Evolutionary conservation across 2,888 invertebrate species (phyloP).

Genomic region (Phragmatobia fuliginosa): DNA sequence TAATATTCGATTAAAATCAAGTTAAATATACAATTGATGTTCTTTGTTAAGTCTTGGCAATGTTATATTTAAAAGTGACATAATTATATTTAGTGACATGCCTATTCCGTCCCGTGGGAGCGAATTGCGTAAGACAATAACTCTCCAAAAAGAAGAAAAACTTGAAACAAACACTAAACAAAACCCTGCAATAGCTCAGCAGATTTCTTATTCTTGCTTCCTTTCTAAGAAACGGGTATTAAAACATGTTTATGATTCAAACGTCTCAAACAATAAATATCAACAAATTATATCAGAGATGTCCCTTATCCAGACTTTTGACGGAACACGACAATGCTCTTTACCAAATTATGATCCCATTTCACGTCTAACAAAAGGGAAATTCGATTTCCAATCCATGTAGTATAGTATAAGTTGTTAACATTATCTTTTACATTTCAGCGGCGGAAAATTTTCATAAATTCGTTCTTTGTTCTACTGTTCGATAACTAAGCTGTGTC

Average conservation of each 20-base stretch:
- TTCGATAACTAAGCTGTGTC: background rate
- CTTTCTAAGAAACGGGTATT: no score
- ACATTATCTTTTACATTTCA: background rate
- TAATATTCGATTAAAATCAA: background rate
- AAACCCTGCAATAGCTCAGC: no score
- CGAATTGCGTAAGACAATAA: no score
- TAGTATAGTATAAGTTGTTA: background rate
- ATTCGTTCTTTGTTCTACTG: background rate
- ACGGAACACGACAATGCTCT: background rate
- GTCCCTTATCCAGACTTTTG: background rate
- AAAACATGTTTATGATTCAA: no score
- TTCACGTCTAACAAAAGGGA: conserved; percentile 6
- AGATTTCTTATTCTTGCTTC: no score
- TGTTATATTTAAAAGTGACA: no score
- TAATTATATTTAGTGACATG: no score
- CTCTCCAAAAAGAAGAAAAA: no score
- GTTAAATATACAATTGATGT: no score
- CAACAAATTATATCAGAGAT: background rate
- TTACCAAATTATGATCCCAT: conserved; percentile 6
- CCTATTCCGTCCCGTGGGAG: no score
- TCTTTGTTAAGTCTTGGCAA: no score
- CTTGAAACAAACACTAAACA: no score
- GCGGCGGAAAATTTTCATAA: background rate
- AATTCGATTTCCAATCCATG: background rate
- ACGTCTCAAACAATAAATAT: background rate